These are phyloP conservation scores for Drosophila teissieri DNA, from an alignment of 1,140 invertebrate genomes.

Conservation along the genomic window DNA sequence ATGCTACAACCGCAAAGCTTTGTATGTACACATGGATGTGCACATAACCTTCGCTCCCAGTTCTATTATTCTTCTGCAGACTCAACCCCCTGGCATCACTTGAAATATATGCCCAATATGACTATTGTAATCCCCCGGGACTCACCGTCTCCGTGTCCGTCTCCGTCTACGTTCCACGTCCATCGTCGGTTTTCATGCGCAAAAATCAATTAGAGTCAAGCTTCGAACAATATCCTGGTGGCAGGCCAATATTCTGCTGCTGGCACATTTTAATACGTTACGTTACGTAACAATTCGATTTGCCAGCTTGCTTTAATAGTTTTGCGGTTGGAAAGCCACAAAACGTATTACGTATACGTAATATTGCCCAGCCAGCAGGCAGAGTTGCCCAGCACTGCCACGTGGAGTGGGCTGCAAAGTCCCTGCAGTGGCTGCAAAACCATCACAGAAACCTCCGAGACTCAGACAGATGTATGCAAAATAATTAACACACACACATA, in stretches of 20 bases:
- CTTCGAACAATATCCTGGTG: background rate
- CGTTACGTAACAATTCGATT: constrained; percentile 69
- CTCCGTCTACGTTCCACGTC: no score
- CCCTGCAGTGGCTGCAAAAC: background rate
- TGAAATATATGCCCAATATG: no score
- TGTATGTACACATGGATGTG: no score
- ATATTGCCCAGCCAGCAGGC: constrained; percentile 62
- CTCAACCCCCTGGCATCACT: no score
- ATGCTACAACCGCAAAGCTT: no score
- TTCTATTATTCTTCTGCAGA: no score
- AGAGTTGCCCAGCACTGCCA: constrained; percentile 32
- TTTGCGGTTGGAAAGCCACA: constrained; percentile 76
- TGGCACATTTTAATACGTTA: constrained; percentile 59
- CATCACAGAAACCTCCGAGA: constrained; percentile 13
- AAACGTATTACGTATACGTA: constrained; percentile 64
- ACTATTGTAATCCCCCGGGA: no score
- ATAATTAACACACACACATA: constrained; percentile 55
- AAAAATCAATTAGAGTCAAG: constrained; percentile 16
- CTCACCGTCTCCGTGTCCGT: no score
- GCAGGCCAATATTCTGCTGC: constrained; percentile 21
- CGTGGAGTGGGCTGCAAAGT: background rate
- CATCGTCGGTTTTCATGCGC: background rate
- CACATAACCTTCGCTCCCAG: no score
- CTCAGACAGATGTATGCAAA: constrained; percentile 67
- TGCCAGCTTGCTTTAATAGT: constrained; percentile 79